Evolutionary conservation across 2,888 invertebrate genomes (phyloP), one percentile per base, ranked within the genome.

Genomic region (Microplitis deprimator): DNA sequence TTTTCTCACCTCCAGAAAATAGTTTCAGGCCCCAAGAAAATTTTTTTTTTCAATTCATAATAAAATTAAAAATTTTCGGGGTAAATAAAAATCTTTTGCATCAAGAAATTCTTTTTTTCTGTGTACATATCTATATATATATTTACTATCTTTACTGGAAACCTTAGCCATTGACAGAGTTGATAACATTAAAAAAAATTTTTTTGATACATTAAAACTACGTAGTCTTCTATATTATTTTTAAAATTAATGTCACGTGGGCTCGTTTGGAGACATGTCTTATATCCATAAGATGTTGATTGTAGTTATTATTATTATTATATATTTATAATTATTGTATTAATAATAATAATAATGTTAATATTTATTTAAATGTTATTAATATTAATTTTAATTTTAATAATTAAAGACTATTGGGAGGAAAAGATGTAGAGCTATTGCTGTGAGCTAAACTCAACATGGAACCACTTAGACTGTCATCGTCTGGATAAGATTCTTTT

Each of bases 381-480:
- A 50, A 50, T 50, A 50, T 50, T 50, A 4, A 50, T 50, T 50
- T 5, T 10, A 50, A 50, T 50, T 8, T 50, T 50, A 87, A 85
- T 83, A 86, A 89, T 89, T 89, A 89, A 84, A 89, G 88, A 91
- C 94, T 94, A 91, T 94, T 94, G 89, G 96, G 95, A 86, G 96
- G 96, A 91, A 96, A 96, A 91, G 96, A 96, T 88, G 96, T 96
- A 86, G 97, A 96, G 91, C 97, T 97, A 93, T 96, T 96, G 93
- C 96, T 97, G 92, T 97, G 96, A 83, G 97, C 97, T 91, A 98
- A 93, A 91, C 97, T 97, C 88, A 96, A 92, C 95, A 97, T 96
- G 85, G 97, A 97, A 86, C 98, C 98, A 79, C 97, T 97, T 84
- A 97, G 93, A 88, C 97, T 96, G 90, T 97, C 97, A 90, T 96